phyloP scores from a whole-genome alignment of 2,113 vertebrate species.

The Micronycteris hirsuta region DNA sequence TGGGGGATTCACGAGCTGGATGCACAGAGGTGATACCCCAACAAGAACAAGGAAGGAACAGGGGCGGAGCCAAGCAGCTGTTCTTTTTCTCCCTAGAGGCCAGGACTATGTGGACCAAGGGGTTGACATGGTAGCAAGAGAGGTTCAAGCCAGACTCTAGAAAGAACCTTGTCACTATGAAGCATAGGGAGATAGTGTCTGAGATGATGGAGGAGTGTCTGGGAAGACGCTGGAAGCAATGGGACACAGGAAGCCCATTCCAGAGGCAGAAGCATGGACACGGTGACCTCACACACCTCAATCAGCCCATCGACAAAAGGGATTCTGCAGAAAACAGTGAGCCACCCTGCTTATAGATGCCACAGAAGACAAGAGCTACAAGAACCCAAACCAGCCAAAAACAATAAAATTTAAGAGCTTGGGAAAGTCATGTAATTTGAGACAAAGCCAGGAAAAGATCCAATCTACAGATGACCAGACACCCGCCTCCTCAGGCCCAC shows the following conservation, averaged over 20 bases:
- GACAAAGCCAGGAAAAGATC: background rate
- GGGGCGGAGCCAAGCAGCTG: conserved; percentile 60
- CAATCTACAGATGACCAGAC: background rate
- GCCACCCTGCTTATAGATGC: background rate
- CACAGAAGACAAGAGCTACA: background rate
- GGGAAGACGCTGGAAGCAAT: background rate
- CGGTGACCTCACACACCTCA: background rate
- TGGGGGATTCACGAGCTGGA: conserved; percentile 54
- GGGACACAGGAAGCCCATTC: background rate
- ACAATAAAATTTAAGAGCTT: background rate
- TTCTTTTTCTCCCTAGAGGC: conserved; percentile 16
- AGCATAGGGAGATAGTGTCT: background rate
- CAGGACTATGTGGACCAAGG: background rate
- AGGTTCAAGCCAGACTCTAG: background rate
- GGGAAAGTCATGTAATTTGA: background rate
- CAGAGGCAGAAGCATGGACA: background rate
- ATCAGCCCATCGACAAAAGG: background rate
- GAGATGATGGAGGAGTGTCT: background rate
- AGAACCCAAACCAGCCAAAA: conserved; percentile 2
- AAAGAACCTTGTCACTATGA: background rate
- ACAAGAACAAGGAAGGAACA: conserved; percentile 42
- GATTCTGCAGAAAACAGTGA: background rate
- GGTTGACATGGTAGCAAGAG: conserved; percentile 22
- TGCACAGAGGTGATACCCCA: conserved; percentile 56
- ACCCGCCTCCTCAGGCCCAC: background rate